Conservation (phyloP, 2,113 vertebrate species). For the Fukomys damarensis region DNA sequence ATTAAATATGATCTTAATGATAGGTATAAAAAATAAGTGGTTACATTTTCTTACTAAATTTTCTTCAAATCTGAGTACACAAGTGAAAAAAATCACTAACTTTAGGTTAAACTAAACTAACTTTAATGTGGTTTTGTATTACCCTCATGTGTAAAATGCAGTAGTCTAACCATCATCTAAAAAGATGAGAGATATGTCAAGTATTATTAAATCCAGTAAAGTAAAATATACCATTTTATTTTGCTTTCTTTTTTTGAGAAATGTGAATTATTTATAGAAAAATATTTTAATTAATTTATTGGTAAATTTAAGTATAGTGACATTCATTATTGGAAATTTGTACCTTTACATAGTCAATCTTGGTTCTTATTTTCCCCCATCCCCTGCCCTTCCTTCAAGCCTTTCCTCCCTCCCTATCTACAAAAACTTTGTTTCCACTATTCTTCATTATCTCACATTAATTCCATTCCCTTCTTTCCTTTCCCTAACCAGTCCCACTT, state of each 20-base stretch:
- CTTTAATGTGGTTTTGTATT: background rate
- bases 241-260: background rate
- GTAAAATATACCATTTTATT: background rate
- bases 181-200: background rate
- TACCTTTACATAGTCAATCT: too few relatives aligned
- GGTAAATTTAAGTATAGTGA: too few relatives aligned
- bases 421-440: too few relatives aligned
- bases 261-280: background rate
- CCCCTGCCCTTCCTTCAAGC: too few relatives aligned
- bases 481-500: too few relatives aligned
- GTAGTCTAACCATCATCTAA: background rate
- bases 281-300: too few relatives aligned
- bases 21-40: background rate
- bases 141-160: background rate
- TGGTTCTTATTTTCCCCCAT: too few relatives aligned
- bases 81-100: background rate
- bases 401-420: too few relatives aligned
- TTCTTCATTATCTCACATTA: too few relatives aligned
- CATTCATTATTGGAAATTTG: too few relatives aligned
- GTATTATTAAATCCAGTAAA: background rate
- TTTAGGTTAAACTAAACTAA: too few relatives aligned
- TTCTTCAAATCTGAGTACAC: background rate
- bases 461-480: too few relatives aligned
- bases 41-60: background rate
- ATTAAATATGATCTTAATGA: background rate